Base-by-base conservation (phyloP, 2,888 invertebrate species). In the Callimorpha dominula region DNA sequence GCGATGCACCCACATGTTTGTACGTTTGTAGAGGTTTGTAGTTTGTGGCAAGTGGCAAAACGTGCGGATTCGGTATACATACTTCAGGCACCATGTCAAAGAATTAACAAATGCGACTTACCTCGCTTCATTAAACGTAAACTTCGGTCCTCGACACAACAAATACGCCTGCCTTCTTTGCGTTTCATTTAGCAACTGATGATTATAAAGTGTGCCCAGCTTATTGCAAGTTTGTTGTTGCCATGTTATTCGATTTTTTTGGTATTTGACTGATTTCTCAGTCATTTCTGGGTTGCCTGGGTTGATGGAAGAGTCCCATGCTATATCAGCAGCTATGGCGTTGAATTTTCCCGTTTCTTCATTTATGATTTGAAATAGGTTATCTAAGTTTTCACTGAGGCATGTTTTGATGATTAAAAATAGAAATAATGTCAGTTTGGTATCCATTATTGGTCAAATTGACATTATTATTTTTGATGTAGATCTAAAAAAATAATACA, bases 121-220 rank as follows among this genome's bases (percentile, higher is more conserved):
- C 97, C 96, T 94, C 12, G 96, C 94, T 86, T 97, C 96, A 67
- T 94, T 87, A 65, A 92, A 90, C 6, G 95, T 96, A 85, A 95
- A 97, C 71, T 92, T 96, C 0, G 97, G 96, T 63, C 97, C 97
- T 81, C 97, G 93, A 83, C 97, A 97, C 63, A 97, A 82, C 15
- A 97, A 89, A 90, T 96, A 96, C 69, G 96, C 88, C 93, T 96
- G 96, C 75, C 97, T 92, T 66, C 85, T 86, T 78, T 96, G 96
- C 42, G 89, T 91, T 40, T 68, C 80, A 68, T 93, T 93, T 49
- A 95, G 75, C 77, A 88, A 85, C 71, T 90, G 84, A 72, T 71
- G 78, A 4, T 83, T 81, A 60, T 82, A 82, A 65, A 94, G 77
- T 76, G 78, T 76, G 73, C 83, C 85, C 78, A 95, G 77, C 68